phyloP scores from a whole-genome alignment of 2,888 invertebrate genomes.

The Mamestra brassicae region DNA sequence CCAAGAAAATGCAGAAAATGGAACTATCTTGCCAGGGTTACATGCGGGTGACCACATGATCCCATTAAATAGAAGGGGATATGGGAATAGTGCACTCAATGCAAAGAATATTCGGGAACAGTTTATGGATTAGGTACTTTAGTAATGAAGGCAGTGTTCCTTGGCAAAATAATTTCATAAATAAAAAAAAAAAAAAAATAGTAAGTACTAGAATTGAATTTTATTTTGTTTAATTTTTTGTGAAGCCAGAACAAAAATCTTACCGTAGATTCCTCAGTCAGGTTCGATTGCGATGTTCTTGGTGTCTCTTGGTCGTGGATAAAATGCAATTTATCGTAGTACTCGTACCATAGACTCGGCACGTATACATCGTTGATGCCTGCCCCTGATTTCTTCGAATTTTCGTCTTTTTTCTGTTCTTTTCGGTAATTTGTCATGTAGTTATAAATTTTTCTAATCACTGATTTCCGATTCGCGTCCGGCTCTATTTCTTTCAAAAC shows the following conservation, averaged over 20 bases:
- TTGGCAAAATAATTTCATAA: slow-evolving; percentile 9
- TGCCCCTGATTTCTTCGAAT: slow-evolving; percentile 21
- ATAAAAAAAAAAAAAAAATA: slow-evolving; percentile 15
- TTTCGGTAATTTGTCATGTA: slow-evolving; percentile 16
- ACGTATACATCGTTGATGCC: slow-evolving; percentile 19
- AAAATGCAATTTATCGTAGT: slow-evolving; percentile 32
- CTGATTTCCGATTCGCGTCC: slow-evolving; percentile 23
- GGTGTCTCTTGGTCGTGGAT: slow-evolving; percentile 26
- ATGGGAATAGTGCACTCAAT: slow-evolving; percentile 1
- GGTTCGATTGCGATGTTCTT: slow-evolving; percentile 2
- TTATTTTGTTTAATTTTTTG: not conserved
- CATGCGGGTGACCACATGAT: slow-evolving; percentile 17
- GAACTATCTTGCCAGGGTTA: slow-evolving; percentile 12
- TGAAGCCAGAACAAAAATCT: slow-evolving; percentile 3
- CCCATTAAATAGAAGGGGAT: slow-evolving; percentile 3
- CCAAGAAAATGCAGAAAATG: no score
- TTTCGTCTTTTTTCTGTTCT: slow-evolving; percentile 8
- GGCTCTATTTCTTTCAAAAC: slow-evolving; percentile 36
- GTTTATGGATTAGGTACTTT: slow-evolving; percentile 8
- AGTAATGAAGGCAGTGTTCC: slow-evolving; percentile 1
- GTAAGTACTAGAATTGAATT: slow-evolving; percentile 2
- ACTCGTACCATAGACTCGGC: slow-evolving; percentile 24
- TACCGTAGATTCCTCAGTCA: slow-evolving; percentile 2
- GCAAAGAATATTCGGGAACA: slow-evolving; percentile 9
- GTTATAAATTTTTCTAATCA: slow-evolving; percentile 17